These are phyloP conservation scores for Cathartes aura DNA, from an alignment of 2,113 vertebrate species.

Conservation along the genomic window DNA sequence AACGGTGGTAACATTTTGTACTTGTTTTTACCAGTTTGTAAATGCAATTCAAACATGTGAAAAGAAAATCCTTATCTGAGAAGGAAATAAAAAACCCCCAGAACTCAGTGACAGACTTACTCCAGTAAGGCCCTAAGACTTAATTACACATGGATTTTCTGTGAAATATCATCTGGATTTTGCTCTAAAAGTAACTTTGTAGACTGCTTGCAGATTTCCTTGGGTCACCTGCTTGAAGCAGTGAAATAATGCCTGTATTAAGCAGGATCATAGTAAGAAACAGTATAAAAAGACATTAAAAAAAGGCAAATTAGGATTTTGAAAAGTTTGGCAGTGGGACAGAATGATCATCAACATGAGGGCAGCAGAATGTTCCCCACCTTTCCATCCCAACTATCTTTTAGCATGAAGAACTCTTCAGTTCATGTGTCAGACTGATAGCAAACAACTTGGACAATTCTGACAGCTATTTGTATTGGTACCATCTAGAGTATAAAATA, in stretches of 20 bases:
- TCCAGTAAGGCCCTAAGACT: neutral
- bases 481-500: neutral
- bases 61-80: neutral
- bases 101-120: neutral
- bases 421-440: neutral
- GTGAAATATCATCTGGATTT: neutral
- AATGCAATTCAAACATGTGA: neutral
- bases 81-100: neutral
- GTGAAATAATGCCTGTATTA: neutral
- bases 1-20: neutral
- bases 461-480: neutral
- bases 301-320: neutral
- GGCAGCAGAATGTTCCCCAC: neutral
- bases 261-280: neutral
- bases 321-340: neutral
- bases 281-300: neutral
- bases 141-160: neutral
- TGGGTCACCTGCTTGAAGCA: neutral
- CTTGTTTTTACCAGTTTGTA: neutral
- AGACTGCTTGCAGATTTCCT: neutral
- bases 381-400: neutral
- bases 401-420: neutral
- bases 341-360: neutral
- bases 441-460: neutral
- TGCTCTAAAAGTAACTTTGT: neutral